Percentiles rank a stretch among this genome's conserved stretches.
Conservation (phyloP, 2,888 invertebrate species). For the Philaethria dido region DNA sequence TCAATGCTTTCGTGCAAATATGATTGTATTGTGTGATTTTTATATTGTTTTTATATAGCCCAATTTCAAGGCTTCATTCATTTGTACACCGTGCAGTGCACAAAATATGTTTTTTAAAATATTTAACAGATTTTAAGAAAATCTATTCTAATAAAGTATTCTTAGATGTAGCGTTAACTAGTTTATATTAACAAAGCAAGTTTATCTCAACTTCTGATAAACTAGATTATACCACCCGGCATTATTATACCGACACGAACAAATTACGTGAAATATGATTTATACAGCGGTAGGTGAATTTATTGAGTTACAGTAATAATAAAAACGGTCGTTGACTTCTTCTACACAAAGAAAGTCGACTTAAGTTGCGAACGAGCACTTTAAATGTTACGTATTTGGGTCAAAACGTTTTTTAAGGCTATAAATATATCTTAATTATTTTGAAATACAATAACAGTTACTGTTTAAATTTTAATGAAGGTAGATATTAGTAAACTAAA, state of each 20-base stretch:
- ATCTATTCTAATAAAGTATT: not conserved
- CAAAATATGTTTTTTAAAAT: no score
- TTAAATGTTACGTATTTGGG: slow-evolving; percentile 14
- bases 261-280: slow-evolving; percentile 18
- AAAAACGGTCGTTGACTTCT: slow-evolving; percentile 23
- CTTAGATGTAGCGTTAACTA: not conserved
- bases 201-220: slow-evolving; percentile 3
- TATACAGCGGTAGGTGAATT: slow-evolving; percentile 8
- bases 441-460: not conserved
- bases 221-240: slow-evolving; percentile 4
- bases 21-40: not conserved
- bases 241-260: not conserved
- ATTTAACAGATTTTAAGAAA: not conserved
- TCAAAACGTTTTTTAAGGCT: slow-evolving; percentile 6
- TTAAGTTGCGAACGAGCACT: slow-evolving; percentile 7
- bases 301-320: slow-evolving; percentile 23
- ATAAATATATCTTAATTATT: slow-evolving; percentile 10
- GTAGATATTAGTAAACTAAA: not conserved
- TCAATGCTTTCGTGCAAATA: not conserved
- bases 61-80: not conserved
- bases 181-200: slow-evolving; percentile 1
- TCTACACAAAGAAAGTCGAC: slow-evolving; percentile 22
- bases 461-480: not conserved
- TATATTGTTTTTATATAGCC: slow-evolving; percentile 9
- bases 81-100: no score